Percentiles rank a stretch among this genome's conserved stretches.
Conservation (phyloP, 2,113 vertebrate species). For the Eleginops maclovinus region DNA sequence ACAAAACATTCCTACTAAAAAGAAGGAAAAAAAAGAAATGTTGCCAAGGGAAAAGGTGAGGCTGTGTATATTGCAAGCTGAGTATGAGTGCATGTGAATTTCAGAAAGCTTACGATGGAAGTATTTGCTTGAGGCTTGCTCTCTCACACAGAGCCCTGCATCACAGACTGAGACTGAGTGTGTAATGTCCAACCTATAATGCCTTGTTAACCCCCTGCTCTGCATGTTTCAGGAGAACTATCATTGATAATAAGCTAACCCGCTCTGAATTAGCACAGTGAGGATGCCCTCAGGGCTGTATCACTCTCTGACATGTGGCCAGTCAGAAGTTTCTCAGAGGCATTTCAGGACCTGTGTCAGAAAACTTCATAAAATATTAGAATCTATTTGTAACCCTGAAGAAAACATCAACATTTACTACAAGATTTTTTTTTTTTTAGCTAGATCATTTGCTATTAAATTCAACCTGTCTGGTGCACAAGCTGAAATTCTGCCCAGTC, state of each 20-base stretch:
- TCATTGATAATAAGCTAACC: conserved; percentile 41
- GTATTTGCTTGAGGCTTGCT: not conserved
- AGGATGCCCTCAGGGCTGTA: conserved; percentile 7
- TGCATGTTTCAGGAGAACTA: conserved; percentile 6
- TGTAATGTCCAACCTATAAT: not conserved
- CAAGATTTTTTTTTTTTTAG: too few species aligned
- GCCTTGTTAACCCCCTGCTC: conserved; percentile 11
- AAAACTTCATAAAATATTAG: too few species aligned
- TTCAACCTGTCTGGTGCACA: too few species aligned
- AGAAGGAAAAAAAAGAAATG: too few species aligned
- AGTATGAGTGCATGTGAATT: too few species aligned
- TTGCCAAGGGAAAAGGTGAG: too few species aligned
- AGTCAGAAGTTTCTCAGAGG: not conserved
- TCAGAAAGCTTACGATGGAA: not conserved
- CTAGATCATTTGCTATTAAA: too few species aligned
- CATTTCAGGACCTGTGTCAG: not conserved
- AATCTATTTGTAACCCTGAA: not conserved
- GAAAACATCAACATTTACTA: too few species aligned
- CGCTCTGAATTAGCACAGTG: conserved; percentile 18
- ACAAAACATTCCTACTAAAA: too few species aligned
- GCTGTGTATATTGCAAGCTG: too few species aligned
- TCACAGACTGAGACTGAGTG: not conserved
- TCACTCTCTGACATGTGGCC: not conserved
- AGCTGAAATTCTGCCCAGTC: not conserved
- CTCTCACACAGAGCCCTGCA: not conserved